A percentile compares a stretch with the other conserved stretches of the same genome.
Evolutionary conservation across 2,797 vertebrate genomes (phyloP).

Genomic region (Gadopsis bispinosus): DNA sequence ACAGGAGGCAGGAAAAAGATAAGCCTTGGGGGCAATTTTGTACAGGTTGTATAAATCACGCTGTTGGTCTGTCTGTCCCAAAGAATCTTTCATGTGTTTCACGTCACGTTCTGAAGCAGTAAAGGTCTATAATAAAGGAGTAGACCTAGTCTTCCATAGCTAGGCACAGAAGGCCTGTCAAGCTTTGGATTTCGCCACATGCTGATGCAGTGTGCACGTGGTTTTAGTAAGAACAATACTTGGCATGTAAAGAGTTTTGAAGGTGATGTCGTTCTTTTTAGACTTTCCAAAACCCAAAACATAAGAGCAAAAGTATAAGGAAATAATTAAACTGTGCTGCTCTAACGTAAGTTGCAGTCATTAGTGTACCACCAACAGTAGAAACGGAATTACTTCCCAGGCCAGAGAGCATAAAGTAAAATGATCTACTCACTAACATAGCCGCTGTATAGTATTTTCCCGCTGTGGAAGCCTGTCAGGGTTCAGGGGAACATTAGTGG

Average conservation of each 20-base stretch:
- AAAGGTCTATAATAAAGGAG: background rate
- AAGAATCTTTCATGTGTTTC: constrained; percentile 18
- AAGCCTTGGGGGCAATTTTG: constrained; percentile 1
- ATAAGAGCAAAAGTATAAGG: too few relatives aligned
- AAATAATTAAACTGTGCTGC: background rate
- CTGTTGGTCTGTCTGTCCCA: constrained; percentile 2
- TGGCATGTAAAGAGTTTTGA: background rate
- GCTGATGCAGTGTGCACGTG: too few relatives aligned
- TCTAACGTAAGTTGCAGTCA: background rate
- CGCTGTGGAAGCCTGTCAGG: background rate
- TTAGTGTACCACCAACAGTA: too few relatives aligned
- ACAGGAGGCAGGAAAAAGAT: background rate
- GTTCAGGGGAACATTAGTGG: background rate
- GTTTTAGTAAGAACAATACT: background rate
- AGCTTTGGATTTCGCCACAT: background rate
- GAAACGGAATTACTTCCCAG: too few relatives aligned
- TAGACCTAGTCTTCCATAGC: background rate
- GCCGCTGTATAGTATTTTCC: too few relatives aligned
- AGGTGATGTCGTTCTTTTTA: background rate
- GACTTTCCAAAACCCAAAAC: too few relatives aligned
- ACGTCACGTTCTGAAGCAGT: background rate
- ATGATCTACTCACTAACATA: background rate
- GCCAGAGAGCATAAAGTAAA: background rate
- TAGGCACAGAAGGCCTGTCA: background rate
- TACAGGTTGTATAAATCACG: constrained; percentile 13